Evolutionary conservation across 2,888 invertebrate species (phyloP).

Genomic region (Tromatobia lineatoria): DNA sequence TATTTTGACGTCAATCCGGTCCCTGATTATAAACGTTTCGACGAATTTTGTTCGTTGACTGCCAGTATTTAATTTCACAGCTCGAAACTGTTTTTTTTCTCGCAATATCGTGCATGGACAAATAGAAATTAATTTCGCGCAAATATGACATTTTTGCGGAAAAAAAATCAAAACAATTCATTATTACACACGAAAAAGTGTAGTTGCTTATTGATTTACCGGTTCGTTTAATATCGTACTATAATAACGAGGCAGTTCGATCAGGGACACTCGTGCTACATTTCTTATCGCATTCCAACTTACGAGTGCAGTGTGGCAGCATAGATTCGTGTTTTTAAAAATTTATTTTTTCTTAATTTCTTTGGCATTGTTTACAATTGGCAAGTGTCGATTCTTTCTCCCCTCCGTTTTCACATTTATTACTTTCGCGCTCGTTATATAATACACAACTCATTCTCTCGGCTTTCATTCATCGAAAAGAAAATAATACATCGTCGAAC

Average conservation of each 20-base stretch:
- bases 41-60: constrained; percentile 7
- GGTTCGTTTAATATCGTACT: constrained; percentile 7
- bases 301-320: constrained; percentile 54
- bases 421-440: constrained; percentile 35
- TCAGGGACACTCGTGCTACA: constrained; percentile 25
- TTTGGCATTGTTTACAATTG: constrained; percentile 59
- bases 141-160: not conserved
- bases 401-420: constrained; percentile 32
- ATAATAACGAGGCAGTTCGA: constrained; percentile 33
- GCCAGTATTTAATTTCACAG: constrained; percentile 1
- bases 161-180: not conserved
- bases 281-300: constrained; percentile 45
- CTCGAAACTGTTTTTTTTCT: not conserved
- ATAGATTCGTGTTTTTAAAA: constrained; percentile 25
- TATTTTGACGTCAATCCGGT: constrained; percentile 36
- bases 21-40: constrained; percentile 40
- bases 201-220: constrained; percentile 3
- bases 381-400: constrained; percentile 46
- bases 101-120: constrained; percentile 22
- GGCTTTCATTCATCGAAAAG: constrained; percentile 35
- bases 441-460: constrained; percentile 36
- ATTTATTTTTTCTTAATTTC: constrained; percentile 21
- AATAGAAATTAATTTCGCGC: constrained; percentile 35
- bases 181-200: constrained; percentile 5
- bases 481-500: constrained; percentile 38